Percentiles rank a stretch among this genome's conserved stretches.
Conservation (phyloP, 2,797 vertebrate species). For the Sebastes taczanowskii region DNA sequence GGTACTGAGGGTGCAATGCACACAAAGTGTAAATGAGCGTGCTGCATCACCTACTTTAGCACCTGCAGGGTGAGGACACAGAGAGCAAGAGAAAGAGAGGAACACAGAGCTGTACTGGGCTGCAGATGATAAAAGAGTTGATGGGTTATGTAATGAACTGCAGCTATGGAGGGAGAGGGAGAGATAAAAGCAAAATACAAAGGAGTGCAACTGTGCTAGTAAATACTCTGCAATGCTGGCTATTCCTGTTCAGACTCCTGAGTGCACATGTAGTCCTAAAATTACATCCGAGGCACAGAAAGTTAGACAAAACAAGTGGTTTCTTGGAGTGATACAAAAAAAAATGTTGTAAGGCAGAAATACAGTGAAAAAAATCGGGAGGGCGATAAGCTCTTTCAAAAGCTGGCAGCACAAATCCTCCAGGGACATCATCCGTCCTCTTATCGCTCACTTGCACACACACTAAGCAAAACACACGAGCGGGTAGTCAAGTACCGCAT, state of each 20-base stretch:
- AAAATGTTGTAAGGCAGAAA: not conserved
- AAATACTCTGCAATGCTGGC: constrained; percentile 19
- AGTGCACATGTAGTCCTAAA: not conserved
- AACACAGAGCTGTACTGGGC: constrained; percentile 29
- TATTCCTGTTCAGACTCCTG: constrained; percentile 2
- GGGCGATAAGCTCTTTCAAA: constrained; percentile 5
- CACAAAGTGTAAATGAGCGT: constrained; percentile 32
- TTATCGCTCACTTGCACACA: not conserved
- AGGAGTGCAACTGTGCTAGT: constrained; percentile 17
- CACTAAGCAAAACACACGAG: constrained; percentile 9
- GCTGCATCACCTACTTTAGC: constrained; percentile 21
- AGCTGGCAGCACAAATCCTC: constrained; percentile 12
- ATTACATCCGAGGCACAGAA: constrained; percentile 1
- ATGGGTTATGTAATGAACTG: constrained; percentile 73
- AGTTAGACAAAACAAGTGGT: constrained; percentile 7
- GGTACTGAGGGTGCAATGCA: constrained; percentile 27
- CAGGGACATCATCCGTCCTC: not conserved
- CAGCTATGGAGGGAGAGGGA: constrained; percentile 28
- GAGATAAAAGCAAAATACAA: constrained; percentile 40
- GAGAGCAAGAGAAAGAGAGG: not conserved
- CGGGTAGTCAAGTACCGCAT: constrained; percentile 16
- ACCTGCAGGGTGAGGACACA: constrained; percentile 34
- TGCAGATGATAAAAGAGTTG: constrained; percentile 63
- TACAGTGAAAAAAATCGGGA: not conserved
- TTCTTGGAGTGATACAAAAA: not conserved